A percentile compares a stretch with the other conserved stretches of the same genome.
Conservation (phyloP, 2,797 vertebrate species). For the Rhinella marina region DNA sequence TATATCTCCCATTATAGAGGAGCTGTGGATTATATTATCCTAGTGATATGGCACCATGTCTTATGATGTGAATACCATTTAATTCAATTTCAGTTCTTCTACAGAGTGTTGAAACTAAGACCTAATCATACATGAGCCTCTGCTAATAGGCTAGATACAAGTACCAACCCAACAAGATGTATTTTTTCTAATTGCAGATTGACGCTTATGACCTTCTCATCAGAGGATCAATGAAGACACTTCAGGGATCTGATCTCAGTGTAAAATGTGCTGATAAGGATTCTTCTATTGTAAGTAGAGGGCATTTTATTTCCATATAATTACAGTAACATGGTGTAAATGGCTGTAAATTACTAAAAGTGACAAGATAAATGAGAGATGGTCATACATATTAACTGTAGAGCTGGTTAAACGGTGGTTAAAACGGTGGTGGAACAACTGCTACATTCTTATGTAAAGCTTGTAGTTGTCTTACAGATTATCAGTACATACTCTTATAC, state of each 20-base stretch:
- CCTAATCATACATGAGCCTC: not conserved
- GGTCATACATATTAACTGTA: not conserved
- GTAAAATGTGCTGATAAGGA: slow-evolving; percentile 79
- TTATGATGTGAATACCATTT: not conserved
- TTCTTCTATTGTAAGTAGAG: slow-evolving; percentile 71
- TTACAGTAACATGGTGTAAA: not conserved
- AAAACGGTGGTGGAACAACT: not conserved
- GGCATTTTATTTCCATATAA: slow-evolving; percentile 66
- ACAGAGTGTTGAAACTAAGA: not conserved
- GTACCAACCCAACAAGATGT: not conserved
- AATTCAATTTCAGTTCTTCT: not conserved
- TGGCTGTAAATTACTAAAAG: not conserved
- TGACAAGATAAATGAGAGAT: not conserved
- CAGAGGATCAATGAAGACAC: slow-evolving; percentile 76
- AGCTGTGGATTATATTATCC: not conserved
- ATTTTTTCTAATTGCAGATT: slow-evolving; percentile 71
- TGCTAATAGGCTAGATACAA: not conserved
- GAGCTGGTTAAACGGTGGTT: not conserved
- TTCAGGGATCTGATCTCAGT: slow-evolving; percentile 85
- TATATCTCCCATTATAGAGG: too few relatives aligned
- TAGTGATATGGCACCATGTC: not conserved
- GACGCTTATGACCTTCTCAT: slow-evolving; percentile 74
- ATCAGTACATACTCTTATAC: too few relatives aligned
- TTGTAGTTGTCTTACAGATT: too few relatives aligned
- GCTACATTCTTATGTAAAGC: not conserved